Evolutionary conservation across 92 coral and sea anemone genomes (phyloP), one percentile per base, ranked within the genome.

Genomic region (Meandrina meandrites): DNA sequence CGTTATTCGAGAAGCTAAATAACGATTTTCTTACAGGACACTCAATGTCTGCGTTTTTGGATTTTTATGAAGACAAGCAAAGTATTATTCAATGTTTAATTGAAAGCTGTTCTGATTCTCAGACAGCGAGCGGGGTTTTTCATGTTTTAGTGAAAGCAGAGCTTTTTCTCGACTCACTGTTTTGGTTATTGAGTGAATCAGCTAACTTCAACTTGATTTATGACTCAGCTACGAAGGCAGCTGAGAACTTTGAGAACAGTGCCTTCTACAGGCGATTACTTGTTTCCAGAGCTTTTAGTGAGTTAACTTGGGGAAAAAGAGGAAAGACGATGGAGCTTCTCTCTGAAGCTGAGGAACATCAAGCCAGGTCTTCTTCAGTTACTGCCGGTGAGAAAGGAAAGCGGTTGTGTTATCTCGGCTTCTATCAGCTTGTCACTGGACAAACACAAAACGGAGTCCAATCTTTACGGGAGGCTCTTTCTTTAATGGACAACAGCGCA

Each of bases 121-220:
- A 15, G 15, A 40, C 56, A 42, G 54, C 84, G 6, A 51, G 60
- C 5, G 9, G 18, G 11, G 84, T 62, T 12, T 64, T 80, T 24
- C 27, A 64, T 6, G 58, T 80, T 13, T 42, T 64, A 18, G 75
- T 64, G 14, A 42, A 40, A 7, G 84, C 84, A 80, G 75, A 80
- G 56, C 13, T 80, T 56, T 66, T 80, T 66, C 57, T 80, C 12
- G 84, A 62, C 35, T 40, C 84, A 6, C 22, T 80, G 30, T 80
- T 80, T 64, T 80, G 57, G 57, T 21, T 21, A 6, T 24, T 18
- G 32, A 12, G 8, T 14, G 84, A 64, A 27, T 40, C 31, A 27
- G 36, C 28, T 42, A 64, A 62, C 24, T 80, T 80, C 69, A 18
- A 80, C 54, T 24, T 24, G 4, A 42, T 80, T 22, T 80, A 80